Percentiles rank a stretch among this genome's conserved stretches.
Evolutionary conservation across 2,113 vertebrate species (phyloP).

Genomic region (Ranitomeya variabilis): DNA sequence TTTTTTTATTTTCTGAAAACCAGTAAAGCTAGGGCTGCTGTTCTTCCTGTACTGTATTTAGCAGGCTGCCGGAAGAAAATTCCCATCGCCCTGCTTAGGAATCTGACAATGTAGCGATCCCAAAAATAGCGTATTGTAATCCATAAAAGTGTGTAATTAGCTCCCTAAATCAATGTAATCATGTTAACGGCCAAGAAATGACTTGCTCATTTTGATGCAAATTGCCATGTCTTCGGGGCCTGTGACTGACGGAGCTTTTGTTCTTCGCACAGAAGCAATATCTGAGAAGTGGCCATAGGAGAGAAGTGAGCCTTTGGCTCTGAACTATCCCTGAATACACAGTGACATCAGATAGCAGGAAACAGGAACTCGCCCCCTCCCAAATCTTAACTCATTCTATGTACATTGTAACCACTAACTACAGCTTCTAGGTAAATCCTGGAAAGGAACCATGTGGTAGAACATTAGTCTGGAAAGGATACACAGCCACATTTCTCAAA

Average conservation of each 20-base stretch:
- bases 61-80: not conserved
- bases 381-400: slow-evolving; percentile 2
- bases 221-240: not conserved
- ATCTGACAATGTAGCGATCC: not conserved
- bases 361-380: slow-evolving; percentile 23
- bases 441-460: not conserved
- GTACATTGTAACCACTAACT: not conserved
- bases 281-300: not conserved
- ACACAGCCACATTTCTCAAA: not conserved
- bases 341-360: slow-evolving; percentile 27
- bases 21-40: not conserved
- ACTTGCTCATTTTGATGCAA: slow-evolving; percentile 33
- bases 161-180: slow-evolving; percentile 4
- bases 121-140: slow-evolving; percentile 14
- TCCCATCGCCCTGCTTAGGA: slow-evolving; percentile 13
- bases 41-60: not conserved
- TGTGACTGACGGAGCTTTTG: slow-evolving; percentile 39
- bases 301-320: slow-evolving; percentile 17
- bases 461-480: not conserved
- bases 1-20: not conserved
- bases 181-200: slow-evolving; percentile 18
- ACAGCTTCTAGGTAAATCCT: not conserved
- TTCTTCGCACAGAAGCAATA: slow-evolving; percentile 1
- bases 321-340: slow-evolving; percentile 23
- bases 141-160: slow-evolving; percentile 10